Conservation (phyloP, 35 echinoderm and acorn worm species). For the Stichopus chloronotus region DNA sequence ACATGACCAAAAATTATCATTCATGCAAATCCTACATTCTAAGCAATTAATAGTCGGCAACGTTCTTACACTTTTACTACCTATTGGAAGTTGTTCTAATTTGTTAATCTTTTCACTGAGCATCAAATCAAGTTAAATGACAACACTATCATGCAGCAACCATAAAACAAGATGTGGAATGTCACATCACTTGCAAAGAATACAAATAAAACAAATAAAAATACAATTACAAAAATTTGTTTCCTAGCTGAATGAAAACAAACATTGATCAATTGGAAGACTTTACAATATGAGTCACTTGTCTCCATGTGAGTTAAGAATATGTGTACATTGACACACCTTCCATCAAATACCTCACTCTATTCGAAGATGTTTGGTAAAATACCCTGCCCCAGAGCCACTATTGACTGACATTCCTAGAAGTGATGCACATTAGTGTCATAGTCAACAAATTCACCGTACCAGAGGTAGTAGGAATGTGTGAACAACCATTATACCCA, state of each 20-base stretch:
- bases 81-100: no score
- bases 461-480: not conserved
- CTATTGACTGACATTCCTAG: not conserved
- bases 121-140: no score
- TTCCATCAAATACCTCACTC: not conserved
- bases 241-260: not conserved
- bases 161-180: no score
- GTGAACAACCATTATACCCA: not conserved
- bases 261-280: not conserved
- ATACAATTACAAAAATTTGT: no score
- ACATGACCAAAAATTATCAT: no score
- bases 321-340: not conserved
- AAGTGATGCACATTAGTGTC: not conserved
- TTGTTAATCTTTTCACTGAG: no score
- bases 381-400: not conserved
- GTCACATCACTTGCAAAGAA: no score
- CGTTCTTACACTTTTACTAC: conserved; percentile 1
- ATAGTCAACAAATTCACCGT: not conserved
- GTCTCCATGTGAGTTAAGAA: not conserved
- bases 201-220: no score
- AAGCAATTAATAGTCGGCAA: no score
- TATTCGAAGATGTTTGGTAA: not conserved
- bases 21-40: no score
- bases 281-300: not conserved
- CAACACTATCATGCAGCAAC: no score